A percentile compares a stretch with the other conserved stretches of the same genome.
phyloP scores from a whole-genome alignment of 1,140 invertebrate genomes.

The Drosophila jambulina region DNA sequence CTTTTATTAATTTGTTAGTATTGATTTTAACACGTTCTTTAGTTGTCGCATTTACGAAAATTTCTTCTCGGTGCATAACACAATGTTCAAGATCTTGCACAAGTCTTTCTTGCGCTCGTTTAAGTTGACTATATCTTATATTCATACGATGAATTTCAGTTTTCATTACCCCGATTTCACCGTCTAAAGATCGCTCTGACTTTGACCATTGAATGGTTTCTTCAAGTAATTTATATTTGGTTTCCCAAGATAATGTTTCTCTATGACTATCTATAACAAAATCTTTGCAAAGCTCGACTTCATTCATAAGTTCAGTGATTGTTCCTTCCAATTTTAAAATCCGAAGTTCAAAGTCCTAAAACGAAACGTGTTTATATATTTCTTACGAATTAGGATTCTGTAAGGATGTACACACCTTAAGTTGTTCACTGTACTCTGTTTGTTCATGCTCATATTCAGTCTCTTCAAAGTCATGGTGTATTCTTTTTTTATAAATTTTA shows the following conservation, averaged over 20 bases:
- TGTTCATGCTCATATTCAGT: slow-evolving; percentile 87
- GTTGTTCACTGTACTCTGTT: slow-evolving; percentile 86
- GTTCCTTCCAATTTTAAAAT: slow-evolving; percentile 89
- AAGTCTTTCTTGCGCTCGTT: slow-evolving; percentile 90
- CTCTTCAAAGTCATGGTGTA: slow-evolving; percentile 87
- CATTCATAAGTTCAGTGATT: slow-evolving; percentile 88
- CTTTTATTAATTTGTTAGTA: slow-evolving; percentile 68
- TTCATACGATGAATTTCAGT: slow-evolving; percentile 93
- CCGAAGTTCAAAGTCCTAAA: slow-evolving; percentile 88
- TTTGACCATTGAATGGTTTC: slow-evolving; percentile 89
- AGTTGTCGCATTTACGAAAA: slow-evolving; percentile 87
- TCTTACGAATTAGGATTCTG: not conserved
- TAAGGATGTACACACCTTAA: slow-evolving; percentile 85
- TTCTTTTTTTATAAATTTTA: slow-evolving; percentile 87
- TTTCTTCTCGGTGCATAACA: slow-evolving; percentile 89
- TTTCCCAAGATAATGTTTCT: slow-evolving; percentile 91
- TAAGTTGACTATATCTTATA: slow-evolving; percentile 89
- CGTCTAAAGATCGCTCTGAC: slow-evolving; percentile 86
- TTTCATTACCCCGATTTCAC: slow-evolving; percentile 91
- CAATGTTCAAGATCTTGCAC: slow-evolving; percentile 91
- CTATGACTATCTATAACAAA: slow-evolving; percentile 88
- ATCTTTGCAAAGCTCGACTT: slow-evolving; percentile 88
- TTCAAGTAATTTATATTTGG: slow-evolving; percentile 90
- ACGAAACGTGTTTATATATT: slow-evolving; percentile 45
- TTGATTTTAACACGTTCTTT: slow-evolving; percentile 86